Evolutionary conservation across 2,888 invertebrate species (phyloP).

Genomic region (Diogma glabrata): DNA sequence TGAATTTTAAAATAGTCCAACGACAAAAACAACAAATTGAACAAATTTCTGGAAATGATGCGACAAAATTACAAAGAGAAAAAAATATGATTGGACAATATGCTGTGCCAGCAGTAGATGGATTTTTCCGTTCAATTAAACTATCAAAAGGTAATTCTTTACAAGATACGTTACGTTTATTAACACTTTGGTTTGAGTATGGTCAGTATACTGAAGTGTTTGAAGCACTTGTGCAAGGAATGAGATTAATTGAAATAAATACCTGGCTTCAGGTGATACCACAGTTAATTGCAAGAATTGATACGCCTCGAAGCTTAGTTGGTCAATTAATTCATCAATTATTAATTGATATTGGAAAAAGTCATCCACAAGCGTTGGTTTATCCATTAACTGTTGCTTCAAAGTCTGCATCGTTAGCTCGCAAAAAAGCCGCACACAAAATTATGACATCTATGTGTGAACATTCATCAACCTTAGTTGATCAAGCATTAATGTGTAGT

Average conservation of each 20-base stretch:
- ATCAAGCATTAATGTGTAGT: conserved; percentile 91
- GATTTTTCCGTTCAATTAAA: conserved; percentile 91
- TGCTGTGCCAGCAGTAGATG: conserved; percentile 88
- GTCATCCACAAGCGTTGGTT: conserved; percentile 94
- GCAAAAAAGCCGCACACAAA: conserved; percentile 86
- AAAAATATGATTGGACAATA: conserved; percentile 47
- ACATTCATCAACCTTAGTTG: conserved; percentile 81
- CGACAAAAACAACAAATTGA: conserved; percentile 33
- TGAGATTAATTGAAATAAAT: conserved; percentile 88
- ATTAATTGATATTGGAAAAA: conserved; percentile 92
- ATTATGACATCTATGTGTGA: conserved; percentile 93
- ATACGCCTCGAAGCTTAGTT: conserved; percentile 80
- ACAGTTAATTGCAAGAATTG: conserved; percentile 95
- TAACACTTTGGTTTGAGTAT: conserved; percentile 97
- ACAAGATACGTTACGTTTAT: conserved; percentile 88
- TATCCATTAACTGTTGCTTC: conserved; percentile 97
- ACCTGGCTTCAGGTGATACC: conserved; percentile 99
- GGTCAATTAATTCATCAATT: conserved; percentile 85
- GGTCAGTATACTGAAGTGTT: conserved; percentile 90
- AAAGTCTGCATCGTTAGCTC: conserved; percentile 76
- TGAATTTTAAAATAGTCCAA: conserved; percentile 85
- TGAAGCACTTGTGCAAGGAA: conserved; percentile 84
- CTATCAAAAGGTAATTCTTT: conserved; percentile 85
- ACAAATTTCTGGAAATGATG: conserved; percentile 19
- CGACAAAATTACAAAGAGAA: conserved; percentile 24